Evolutionary conservation across 2,113 vertebrate genomes (phyloP), one percentile per base, ranked within the genome.

Genomic region (Psittacara wagleri): DNA sequence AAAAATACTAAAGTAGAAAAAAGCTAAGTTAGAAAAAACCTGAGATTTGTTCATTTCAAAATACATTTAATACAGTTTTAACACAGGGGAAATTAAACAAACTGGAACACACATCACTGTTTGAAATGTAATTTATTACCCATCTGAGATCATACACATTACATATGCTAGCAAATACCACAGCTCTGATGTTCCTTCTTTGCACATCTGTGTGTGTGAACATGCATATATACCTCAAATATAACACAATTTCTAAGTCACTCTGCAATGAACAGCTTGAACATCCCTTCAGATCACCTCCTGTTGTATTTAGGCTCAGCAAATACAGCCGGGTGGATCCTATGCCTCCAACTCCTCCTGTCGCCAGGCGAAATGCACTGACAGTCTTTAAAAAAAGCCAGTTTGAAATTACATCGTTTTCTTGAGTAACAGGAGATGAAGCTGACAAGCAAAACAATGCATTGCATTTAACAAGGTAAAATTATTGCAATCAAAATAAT

Each of bases 141-240:
- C 51, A 75, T 43, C 73, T 61, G 84, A 84, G 62, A 81, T 68
- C n/a, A 37, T 24, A 52, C 15, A 9, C 6, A 76, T 63, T 29
- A 39, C 39, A 55, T 7, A 37, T 8, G 17, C 39, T 39, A 79
- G n/a, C 48, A 39, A 73, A 25, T 68, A 15, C 31, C 46, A 28
- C 0, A 14, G 76, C 67, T 76, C 37, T 64, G 49, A 52, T 43
- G 44, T 20, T 39, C 13, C 44, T 81, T 25, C 35, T 73, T 7
- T 55, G 20, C 0, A 0, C 23, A 20, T 62, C 54, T 18, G 2
- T 8, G 31, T 37, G 7, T n/a, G 5, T 19, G 49, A 68, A 49
- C 25, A 67, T 29, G 33, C 33, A 27, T 0, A 1, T 5, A 3
- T 12, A 4, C 8, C n/a, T 39, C 54, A 27, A 57, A 48, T 12